Evolutionary conservation across 1,140 invertebrate genomes (phyloP), one percentile per base, ranked within the genome.

Genomic region (Diorhabda elongata): DNA sequence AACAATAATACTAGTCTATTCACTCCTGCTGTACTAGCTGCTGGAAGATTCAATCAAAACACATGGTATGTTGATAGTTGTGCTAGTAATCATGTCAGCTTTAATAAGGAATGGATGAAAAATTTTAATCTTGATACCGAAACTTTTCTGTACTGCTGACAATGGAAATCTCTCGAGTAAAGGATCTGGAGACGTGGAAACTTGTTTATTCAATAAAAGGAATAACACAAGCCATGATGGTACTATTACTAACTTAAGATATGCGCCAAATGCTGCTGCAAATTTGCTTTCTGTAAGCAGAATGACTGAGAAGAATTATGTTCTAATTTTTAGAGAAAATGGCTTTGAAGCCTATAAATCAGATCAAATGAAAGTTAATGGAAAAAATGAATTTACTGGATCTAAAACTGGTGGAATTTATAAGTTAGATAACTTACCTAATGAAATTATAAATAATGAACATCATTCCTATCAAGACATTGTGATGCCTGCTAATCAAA

Each of bases 21-120:
- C 26, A 65, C 65, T 8, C 66, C 52, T 70, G 65, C 45, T 2
- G 41, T 66, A 58, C 73, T 73, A 68, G 56, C 71, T 65, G 59
- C 69, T 61, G 70, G 68, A 9, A 66, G 75, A 2, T 74, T 74
- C 58, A 71, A 63, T 65, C 42, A 47, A 47, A 41, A 42, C 8
- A 74, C 74, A 52, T 78, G 72, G 75, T 78, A 77, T 57, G 58
- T 78, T 7, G 77, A 79, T 70, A 68, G 67, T 8, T 73, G 74
- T 26, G 74, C 74, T 3, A 75, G 76, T 61, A 44, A 42, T 7
- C 76, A 79, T 68, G 42, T 79, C 42, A 78, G 76, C 8, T 3
- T 58, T 7, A 71, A 70, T 26, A 68, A 68, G 58, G 61, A 76
- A 6, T 75, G 72, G 71, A 26, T 26, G 26, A 26, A 26, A 26